Conservation (phyloP, 2,888 invertebrate species). For the Pterostichus niger region DNA sequence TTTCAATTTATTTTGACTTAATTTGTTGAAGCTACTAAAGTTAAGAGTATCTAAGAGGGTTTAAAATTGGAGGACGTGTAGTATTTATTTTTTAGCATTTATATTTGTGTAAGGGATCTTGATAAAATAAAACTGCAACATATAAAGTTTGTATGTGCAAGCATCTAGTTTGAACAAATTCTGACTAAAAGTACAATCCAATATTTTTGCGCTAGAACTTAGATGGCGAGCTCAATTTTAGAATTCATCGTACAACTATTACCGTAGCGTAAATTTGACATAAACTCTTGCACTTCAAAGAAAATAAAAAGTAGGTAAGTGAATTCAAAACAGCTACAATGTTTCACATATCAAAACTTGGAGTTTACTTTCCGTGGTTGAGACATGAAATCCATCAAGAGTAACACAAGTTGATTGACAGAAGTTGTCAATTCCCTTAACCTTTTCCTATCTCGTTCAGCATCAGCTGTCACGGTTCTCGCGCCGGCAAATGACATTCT, state of each 20-base stretch:
- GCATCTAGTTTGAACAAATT: too few relatives aligned
- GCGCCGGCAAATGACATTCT: slow-evolving; percentile 48
- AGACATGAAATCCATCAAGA: slow-evolving; percentile 20
- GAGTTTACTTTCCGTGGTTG: slow-evolving; percentile 9
- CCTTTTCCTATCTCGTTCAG: slow-evolving; percentile 52
- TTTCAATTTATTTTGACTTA: too few relatives aligned
- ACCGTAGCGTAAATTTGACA: slow-evolving; percentile 16
- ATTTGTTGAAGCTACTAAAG: too few relatives aligned
- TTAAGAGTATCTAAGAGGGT: too few relatives aligned
- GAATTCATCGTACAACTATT: slow-evolving; percentile 28
- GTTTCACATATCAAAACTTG: slow-evolving; percentile 6
- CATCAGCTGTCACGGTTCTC: not conserved
- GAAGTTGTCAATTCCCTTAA: slow-evolving; percentile 61
- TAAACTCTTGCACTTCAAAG: not conserved
- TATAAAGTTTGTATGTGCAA: too few relatives aligned
- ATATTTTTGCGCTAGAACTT: slow-evolving; percentile 8
- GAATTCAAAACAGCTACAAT: not conserved
- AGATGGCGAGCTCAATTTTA: not conserved
- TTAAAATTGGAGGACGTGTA: too few relatives aligned
- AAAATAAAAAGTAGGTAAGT: not conserved
- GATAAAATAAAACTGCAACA: too few relatives aligned
- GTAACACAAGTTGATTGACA: slow-evolving; percentile 45
- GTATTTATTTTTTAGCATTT: too few relatives aligned
- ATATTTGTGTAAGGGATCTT: too few relatives aligned
- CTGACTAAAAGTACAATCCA: not conserved